phyloP scores from a whole-genome alignment of 2,113 vertebrate species.

The Lucifuga dentata region DNA sequence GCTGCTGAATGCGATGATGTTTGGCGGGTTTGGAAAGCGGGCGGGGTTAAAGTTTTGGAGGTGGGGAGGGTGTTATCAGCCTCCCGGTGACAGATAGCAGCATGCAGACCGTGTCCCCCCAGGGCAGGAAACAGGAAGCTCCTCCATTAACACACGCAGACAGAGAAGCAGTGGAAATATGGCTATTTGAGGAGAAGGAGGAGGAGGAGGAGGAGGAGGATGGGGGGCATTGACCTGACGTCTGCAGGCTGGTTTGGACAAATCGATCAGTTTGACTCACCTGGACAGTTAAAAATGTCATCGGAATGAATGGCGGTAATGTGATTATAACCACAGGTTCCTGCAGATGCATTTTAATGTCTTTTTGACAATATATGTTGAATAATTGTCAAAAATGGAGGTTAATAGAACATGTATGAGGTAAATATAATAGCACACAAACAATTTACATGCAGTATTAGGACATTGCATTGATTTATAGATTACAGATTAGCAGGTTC shows the following conservation, averaged over 20 bases:
- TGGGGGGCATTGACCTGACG: neutral
- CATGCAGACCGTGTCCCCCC: slow-evolving; percentile 63
- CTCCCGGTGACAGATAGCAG: slow-evolving; percentile 69
- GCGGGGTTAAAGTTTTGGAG: slow-evolving; percentile 47
- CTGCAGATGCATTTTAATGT: neutral
- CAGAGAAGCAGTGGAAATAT: slow-evolving; percentile 48
- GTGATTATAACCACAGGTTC: neutral
- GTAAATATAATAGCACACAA: too few species aligned
- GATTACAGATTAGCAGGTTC: too few species aligned
- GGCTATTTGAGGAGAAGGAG: slow-evolving; percentile 51
- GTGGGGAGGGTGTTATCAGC: slow-evolving; percentile 39
- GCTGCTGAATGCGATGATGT: slow-evolving; percentile 25
- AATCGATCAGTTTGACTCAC: slow-evolving; percentile 19
- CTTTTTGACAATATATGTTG: neutral
- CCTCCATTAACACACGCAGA: slow-evolving; percentile 69
- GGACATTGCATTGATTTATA: too few species aligned
- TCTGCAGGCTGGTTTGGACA: slow-evolving; percentile 43
- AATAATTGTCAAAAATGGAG: too few species aligned
- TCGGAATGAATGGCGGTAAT: neutral
- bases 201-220: neutral
- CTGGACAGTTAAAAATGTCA: neutral
- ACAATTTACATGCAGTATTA: too few species aligned
- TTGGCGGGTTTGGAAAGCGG: slow-evolving; percentile 28
- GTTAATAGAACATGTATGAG: too few species aligned
- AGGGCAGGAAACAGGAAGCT: slow-evolving; percentile 61